Base-by-base conservation (phyloP, 35 echinoderm and acorn worm genomes). In the Apostichopus parvimensis region DNA sequence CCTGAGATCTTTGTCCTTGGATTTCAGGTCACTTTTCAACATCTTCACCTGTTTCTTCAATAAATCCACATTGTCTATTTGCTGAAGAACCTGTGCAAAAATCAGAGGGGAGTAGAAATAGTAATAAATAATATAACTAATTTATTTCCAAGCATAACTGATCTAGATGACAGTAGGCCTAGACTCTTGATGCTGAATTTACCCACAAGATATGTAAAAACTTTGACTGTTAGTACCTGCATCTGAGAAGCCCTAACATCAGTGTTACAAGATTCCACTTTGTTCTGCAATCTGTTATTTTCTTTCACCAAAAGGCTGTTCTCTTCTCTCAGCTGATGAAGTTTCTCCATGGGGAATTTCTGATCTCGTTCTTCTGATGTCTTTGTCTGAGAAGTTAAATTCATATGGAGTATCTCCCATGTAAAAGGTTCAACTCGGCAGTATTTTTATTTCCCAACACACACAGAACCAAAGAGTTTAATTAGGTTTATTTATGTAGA, bases 261-360 rank as follows among this genome's bases (percentile, higher is more conserved):
- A 93, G 87, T 92, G 73, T 86, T 91, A 10, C 68, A 87, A 76
- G 90, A 93, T 65, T 98, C 97, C 18, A 98, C 12, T 54, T 96
- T 64, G 72, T 91, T 98, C 73, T 92, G 80, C 61, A 98, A 87
- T 34, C 77, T 92, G 72, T 98, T 95, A 85, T 96, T 95, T 59
- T 94, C 93, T 1, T 60, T 79, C 77, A 94, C 92, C 28, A 98
- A 89, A 4, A 24, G 21, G 53, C 90, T 78, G 88, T 98, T 98
- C 26, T 96, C 94, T 64, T 96, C 93, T 72, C 94, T 92, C 13
- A 96, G 59, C 9, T 87, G 77, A 54, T 98, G 93, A 24, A 98
- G 93, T 87, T 95, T 98, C 68, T 91, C 93, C 17, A 93, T 87
- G 60, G 94, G 91, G 20, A 57, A 71, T 24, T 91, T 77, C 9